phyloP scores from a whole-genome alignment of 2,888 invertebrate genomes.

The Alentia gelatinosa region DNA sequence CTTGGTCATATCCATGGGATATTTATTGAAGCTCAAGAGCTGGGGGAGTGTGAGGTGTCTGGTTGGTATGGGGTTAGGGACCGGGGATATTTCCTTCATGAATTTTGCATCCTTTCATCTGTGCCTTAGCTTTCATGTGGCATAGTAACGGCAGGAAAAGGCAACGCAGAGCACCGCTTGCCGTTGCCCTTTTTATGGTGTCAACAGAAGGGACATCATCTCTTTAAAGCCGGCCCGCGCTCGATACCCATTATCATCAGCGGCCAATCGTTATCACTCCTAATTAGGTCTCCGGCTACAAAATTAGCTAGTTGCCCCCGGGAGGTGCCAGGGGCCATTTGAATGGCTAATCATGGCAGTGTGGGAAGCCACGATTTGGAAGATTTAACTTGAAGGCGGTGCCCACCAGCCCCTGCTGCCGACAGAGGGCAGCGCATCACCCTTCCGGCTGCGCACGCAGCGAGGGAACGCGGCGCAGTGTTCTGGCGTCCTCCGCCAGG shows the following conservation, averaged over 20 bases:
- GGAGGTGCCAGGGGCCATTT: not conserved
- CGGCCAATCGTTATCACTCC: not conserved
- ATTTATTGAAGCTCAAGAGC: not conserved
- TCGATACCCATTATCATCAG: not conserved
- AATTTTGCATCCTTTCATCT: conserved; percentile 35
- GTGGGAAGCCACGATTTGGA: not conserved
- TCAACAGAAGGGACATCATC: conserved; percentile 13
- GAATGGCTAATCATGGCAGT: not conserved
- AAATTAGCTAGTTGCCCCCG: not conserved
- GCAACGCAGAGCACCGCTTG: not conserved
- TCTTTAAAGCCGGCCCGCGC: not conserved
- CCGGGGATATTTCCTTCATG: conserved; percentile 12
- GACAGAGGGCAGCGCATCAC: not conserved
- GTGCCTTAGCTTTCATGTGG: conserved; percentile 14
- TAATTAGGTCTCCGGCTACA: conserved; percentile 20
- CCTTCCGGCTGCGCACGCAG: not conserved
- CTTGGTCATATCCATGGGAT: not conserved
- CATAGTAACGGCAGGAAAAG: not conserved
- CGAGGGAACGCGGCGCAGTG: not conserved
- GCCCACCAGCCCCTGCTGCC: not conserved
- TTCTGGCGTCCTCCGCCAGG: not conserved
- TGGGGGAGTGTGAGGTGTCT: not conserved
- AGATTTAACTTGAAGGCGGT: not conserved
- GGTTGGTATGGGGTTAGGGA: not conserved
- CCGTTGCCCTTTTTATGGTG: not conserved